Base-by-base conservation (phyloP, 2,888 invertebrate genomes). In the Lacanobia wlatinum region DNA sequence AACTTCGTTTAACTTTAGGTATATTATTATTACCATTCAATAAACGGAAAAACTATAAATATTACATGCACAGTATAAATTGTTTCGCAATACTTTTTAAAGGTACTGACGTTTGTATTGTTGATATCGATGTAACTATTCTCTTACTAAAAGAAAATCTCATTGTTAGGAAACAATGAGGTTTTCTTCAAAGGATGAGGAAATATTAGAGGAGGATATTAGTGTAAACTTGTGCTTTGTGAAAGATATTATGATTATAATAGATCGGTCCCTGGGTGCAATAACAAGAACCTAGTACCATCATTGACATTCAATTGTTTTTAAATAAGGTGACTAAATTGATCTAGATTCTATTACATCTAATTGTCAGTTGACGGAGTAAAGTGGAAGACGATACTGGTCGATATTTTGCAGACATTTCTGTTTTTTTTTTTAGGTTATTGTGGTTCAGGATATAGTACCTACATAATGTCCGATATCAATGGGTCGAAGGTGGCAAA, bases 401-500 rank as follows among this genome's bases (percentile, higher is more conserved):
- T 8, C 12, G 12, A 46, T 0, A 21, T 43, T n/a, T 2, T 28
- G 8, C 3, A 40, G n/a, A 10, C 50, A 16, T 64, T 34, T 38
- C 1, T 3, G 1, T 18, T 28, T 46, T 1, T 70, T 28, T n/a
- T 53, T 34, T 43, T 18, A 34, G 46, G 46, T 52, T 0, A 1
- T 18, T 40, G 21, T 16, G 28, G 40, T 77, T 70, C n/a, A 16
- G 5, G 6, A 43, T 14, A 58, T 58, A 62, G 50, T 60, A n/a
- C n/a, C n/a, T n/a, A 40, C 56, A 79, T 50, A 66, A 84, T 83
- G 82, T 53, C 68, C 0, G 43, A 55, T 46, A 9, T 14, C 2
- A 48, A 61, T 10, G 50, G n/a, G 10, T 67, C 80, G 10, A 61
- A 62, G 3, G 86, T 90, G 16, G 73, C 69, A 2, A 71, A 85